Conservation (phyloP, 2,797 vertebrate genomes). For the Eulemur mongoz region DNA sequence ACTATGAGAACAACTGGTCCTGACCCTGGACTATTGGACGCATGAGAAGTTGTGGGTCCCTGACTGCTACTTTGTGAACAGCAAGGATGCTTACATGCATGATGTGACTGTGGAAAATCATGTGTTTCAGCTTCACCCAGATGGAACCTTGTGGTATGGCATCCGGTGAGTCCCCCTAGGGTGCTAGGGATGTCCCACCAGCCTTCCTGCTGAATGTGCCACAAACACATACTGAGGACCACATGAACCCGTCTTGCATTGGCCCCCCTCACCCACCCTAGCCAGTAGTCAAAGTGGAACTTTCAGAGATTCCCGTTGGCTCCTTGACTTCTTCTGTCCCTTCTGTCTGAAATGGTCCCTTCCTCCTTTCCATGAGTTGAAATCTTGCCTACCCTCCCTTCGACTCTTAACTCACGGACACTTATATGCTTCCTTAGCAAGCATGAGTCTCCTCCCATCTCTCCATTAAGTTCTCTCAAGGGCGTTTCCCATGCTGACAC, state of each 20-base stretch:
- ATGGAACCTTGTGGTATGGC: conserved; percentile 96
- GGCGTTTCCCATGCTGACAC: background rate
- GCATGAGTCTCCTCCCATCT: background rate
- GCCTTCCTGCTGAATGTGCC: background rate
- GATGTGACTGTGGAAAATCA: conserved; percentile 97
- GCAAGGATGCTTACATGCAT: conserved; percentile 97
- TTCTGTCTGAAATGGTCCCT: background rate
- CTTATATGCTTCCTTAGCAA: background rate
- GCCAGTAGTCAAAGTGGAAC: background rate
- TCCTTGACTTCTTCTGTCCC: background rate
- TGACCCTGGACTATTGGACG: conserved; percentile 96
- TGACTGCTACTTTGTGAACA: conserved; percentile 97
- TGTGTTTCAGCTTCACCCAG: conserved; percentile 96
- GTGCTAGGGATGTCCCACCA: background rate
- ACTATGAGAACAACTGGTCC: conserved; percentile 94
- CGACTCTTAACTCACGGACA: background rate
- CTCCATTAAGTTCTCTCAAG: background rate
- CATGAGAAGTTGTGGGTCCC: conserved; percentile 98
- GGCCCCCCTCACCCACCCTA: background rate
- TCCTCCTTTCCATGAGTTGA: no score
- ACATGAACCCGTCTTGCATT: background rate
- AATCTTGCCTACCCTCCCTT: background rate
- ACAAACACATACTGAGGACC: background rate
- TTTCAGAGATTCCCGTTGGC: background rate
- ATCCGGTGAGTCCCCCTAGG: conserved; percentile 88